Evolutionary conservation across 2,797 vertebrate genomes (phyloP).

Genomic region (Emydoidea blandingii): DNA sequence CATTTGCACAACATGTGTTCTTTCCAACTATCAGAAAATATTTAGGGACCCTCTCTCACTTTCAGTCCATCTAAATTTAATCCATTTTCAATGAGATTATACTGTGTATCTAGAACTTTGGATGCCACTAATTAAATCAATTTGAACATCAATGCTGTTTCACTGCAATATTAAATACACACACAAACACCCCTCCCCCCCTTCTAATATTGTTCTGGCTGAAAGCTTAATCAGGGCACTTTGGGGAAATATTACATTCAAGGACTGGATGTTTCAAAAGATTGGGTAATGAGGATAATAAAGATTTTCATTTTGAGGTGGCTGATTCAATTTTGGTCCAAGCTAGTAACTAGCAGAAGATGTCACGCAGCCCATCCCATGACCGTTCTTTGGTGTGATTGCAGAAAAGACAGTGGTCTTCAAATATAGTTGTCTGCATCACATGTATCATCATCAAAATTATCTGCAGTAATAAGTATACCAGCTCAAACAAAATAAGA

Average conservation of each 20-base stretch:
- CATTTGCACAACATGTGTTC: neutral
- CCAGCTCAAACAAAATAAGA: neutral
- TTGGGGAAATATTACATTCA: conserved; percentile 39
- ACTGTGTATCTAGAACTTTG: neutral
- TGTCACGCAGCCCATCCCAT: neutral
- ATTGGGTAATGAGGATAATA: conserved; percentile 37
- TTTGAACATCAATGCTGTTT: neutral
- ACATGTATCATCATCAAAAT: neutral
- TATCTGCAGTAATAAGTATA: neutral
- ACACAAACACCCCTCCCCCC: neutral
- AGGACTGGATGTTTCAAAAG: conserved; percentile 40
- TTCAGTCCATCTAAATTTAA: neutral
- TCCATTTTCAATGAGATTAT: neutral
- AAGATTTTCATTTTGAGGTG: neutral
- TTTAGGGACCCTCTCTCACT: neutral
- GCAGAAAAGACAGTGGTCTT: neutral
- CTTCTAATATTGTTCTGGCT: neutral
- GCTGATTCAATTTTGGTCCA: neutral
- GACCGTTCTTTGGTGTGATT: neutral
- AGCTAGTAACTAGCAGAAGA: neutral
- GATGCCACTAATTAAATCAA: neutral
- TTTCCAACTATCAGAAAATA: neutral
- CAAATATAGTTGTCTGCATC: neutral
- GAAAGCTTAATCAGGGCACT: conserved; percentile 23
- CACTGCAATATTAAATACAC: conserved; percentile 8